A percentile compares a stretch with the other conserved stretches of the same genome.
phyloP scores from a whole-genome alignment of 1,140 invertebrate genomes.

The Tetraneura akinire region DNA sequence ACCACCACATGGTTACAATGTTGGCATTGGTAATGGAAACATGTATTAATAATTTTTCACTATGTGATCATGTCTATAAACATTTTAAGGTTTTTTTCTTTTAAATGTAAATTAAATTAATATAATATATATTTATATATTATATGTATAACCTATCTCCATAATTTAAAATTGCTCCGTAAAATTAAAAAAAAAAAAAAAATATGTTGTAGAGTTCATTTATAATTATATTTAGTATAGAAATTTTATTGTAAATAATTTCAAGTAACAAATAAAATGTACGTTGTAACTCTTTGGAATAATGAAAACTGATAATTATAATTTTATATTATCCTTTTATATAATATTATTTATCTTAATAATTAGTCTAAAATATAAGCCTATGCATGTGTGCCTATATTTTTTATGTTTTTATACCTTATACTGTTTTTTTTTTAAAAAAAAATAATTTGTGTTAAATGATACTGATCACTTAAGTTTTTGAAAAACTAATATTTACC shows the following conservation, averaged over 20 bases:
- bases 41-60: slow-evolving; percentile 27
- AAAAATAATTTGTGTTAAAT: slow-evolving; percentile 28
- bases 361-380: slow-evolving; percentile 29
- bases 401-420: slow-evolving; percentile 36
- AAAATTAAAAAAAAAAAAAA: slow-evolving; percentile 20
- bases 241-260: slow-evolving; percentile 49
- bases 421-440: slow-evolving; percentile 34
- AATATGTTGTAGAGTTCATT: slow-evolving; percentile 38
- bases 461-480: slow-evolving; percentile 14
- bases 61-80: not conserved
- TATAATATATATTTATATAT: slow-evolving; percentile 37
- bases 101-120: slow-evolving; percentile 47
- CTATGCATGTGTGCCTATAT: slow-evolving; percentile 39
- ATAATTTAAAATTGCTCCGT: slow-evolving; percentile 42
- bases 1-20: slow-evolving; percentile 45
- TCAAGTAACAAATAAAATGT: slow-evolving; percentile 46
- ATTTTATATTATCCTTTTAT: slow-evolving; percentile 34
- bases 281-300: slow-evolving; percentile 23
- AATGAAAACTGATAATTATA: slow-evolving; percentile 36
- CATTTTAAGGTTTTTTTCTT: slow-evolving; percentile 45
- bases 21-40: slow-evolving; percentile 54
- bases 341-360: slow-evolving; percentile 28
- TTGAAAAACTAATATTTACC: slow-evolving; percentile 1
- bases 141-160: not conserved
- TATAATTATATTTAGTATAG: slow-evolving; percentile 46